Percentiles rank a stretch among this genome's conserved stretches.
Conservation (phyloP, 2,113 vertebrate species). For the Phaetusa simplex region DNA sequence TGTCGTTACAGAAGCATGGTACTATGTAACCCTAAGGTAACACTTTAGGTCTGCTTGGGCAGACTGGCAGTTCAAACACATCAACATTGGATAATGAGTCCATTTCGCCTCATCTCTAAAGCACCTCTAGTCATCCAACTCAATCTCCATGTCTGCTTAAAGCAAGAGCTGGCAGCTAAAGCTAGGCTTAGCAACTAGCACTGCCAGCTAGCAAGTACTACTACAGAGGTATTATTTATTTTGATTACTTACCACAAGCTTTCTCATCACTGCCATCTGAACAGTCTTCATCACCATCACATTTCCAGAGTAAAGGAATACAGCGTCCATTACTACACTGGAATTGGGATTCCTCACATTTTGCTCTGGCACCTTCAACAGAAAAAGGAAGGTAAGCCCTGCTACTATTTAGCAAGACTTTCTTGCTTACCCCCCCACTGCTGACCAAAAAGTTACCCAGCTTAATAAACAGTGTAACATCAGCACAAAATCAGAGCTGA, state of each 20-base stretch:
- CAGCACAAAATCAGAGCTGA: neutral
- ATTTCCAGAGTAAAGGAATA: slow-evolving; percentile 91
- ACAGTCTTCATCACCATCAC: slow-evolving; percentile 95
- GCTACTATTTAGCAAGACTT: neutral
- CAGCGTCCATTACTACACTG: slow-evolving; percentile 94
- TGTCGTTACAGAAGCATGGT: neutral
- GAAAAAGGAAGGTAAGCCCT: neutral
- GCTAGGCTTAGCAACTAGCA: neutral
- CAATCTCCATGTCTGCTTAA: neutral
- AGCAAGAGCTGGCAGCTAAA: neutral
- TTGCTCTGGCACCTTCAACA: slow-evolving; percentile 78
- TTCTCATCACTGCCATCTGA: slow-evolving; percentile 89
- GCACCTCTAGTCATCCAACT: neutral
- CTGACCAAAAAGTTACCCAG: neutral
- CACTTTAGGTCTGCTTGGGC: neutral
- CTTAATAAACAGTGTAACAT: neutral
- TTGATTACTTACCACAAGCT: slow-evolving; percentile 85
- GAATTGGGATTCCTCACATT: slow-evolving; percentile 91
- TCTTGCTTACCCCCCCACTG: neutral
- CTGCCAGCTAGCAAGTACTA: neutral
- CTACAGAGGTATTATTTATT: neutral
- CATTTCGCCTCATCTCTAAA: neutral
- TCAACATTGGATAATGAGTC: neutral
- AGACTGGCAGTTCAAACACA: neutral
- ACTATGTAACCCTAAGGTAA: neutral